Base-by-base conservation (phyloP, 2,797 vertebrate genomes). In the Pseudochaenichthys georgianus region DNA sequence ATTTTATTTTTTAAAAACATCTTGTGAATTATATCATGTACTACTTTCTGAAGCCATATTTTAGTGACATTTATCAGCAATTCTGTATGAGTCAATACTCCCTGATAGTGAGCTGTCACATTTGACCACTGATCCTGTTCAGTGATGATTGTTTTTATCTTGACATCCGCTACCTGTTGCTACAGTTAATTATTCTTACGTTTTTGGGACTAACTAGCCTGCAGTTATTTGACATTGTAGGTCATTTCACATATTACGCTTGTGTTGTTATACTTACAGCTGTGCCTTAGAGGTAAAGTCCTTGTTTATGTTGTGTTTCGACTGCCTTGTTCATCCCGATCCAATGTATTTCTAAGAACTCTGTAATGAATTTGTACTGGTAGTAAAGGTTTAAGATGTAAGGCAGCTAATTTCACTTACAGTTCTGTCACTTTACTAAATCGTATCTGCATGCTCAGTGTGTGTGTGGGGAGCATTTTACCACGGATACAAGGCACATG, bases 401-500 rank as follows among this genome's bases (percentile, higher is more conserved):
- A 57, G 1, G 15, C 46, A 57, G 71, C 66, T 71, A 72, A 77
- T 7, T 19, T 73, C 65, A 78, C 58, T 62, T 64, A 68, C 64
- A 63, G 60, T 82, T 64, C 64, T 64, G 60, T 82, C 72, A 64
- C 62, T 77, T 62, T 68, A 17, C 28, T 54, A n/a, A 52, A 51
- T 64, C 0, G 15, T 48, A 48, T 75, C 17, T 75, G 81, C 59
- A 21, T 48, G 80, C 63, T 87, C 77, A 28, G 28, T 23, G 47
- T 69, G 66, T 75, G 61, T 9, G 45, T 76, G 78, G 53, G 78
- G 70, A 67, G 51, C 54, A 72, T 75, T 81, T 80, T 48, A 74
- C 82, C 52, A 34, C 80, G 84, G 80, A 90, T 83, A 88, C 63
- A 75, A 83, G 86, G 80, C 93, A 94, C 89, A 94, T 93, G 94